Evolutionary conservation across 2,888 invertebrate genomes (phyloP).

Genomic region (Lithosia quadra): DNA sequence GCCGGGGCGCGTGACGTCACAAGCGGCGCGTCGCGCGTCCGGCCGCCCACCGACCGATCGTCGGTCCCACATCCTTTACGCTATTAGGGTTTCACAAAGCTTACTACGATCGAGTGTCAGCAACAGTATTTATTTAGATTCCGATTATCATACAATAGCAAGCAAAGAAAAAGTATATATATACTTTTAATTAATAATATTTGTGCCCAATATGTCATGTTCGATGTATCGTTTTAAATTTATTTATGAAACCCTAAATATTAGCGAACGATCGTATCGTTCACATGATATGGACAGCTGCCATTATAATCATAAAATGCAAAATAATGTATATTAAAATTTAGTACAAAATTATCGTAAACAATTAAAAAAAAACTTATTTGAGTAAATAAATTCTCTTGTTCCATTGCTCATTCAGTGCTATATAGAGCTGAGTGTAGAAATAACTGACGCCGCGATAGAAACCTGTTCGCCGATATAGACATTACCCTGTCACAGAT

Average conservation of each 20-base stretch:
- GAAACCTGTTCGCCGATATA: slow-evolving; percentile 43
- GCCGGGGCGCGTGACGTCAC: slow-evolving; percentile 31
- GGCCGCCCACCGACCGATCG: slow-evolving; percentile 23
- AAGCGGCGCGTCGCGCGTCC: slow-evolving; percentile 28
- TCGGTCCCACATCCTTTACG: slow-evolving; percentile 33
- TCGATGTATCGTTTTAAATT: slow-evolving; percentile 84
- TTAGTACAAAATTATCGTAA: slow-evolving; percentile 81
- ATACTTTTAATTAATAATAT: slow-evolving; percentile 72
- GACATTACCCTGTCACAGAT: slow-evolving; percentile 56
- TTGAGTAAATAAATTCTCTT: slow-evolving; percentile 87
- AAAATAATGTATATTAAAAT: slow-evolving; percentile 82
- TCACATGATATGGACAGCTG: slow-evolving; percentile 83
- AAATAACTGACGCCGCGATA: slow-evolving; percentile 66
- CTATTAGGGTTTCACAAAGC: slow-evolving; percentile 74
- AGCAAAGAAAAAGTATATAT: slow-evolving; percentile 77
- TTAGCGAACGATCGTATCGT: slow-evolving; percentile 75
- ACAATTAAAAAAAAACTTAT: slow-evolving; percentile 83
- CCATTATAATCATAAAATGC: slow-evolving; percentile 85
- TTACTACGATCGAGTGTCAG: slow-evolving; percentile 64
- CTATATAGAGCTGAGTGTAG: slow-evolving; percentile 81
- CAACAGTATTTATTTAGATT: slow-evolving; percentile 67
- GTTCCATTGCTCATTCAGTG: slow-evolving; percentile 86
- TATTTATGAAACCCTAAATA: slow-evolving; percentile 81
- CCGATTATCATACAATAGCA: slow-evolving; percentile 67
- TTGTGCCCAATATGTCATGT: slow-evolving; percentile 87